Base-by-base conservation (phyloP, 2,888 invertebrate species). In the Macropis europaea region DNA sequence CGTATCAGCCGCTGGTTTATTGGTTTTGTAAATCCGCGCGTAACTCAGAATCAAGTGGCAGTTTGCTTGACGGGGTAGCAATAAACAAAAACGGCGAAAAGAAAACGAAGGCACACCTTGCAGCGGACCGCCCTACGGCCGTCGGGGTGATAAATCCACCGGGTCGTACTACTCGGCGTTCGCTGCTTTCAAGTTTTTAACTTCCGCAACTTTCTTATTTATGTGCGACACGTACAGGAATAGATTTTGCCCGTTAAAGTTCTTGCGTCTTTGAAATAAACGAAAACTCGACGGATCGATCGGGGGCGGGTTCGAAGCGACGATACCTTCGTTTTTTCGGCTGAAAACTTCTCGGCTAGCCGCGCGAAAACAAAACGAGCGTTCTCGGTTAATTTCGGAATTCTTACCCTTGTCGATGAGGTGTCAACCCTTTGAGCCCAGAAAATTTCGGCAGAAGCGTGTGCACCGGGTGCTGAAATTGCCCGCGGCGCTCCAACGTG, bases 151-250 rank as follows among this genome's bases (percentile, higher is more conserved):
- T 81, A 83, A 84, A 84, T 79, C 77, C 76, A 59, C 45, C 42
- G 45, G 57, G 42, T 53, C 34, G 52, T 38, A 22, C n/a, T n/a
- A n/a, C 54, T 34, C 53, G 56, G 59, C 62, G 53, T 54, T 59
- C 67, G 77, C 77, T 81, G 76, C 76, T 78, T 80, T 78, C 79
- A 64, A 85, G 74, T 86, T 88, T 79, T 85, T 87, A 87, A 87
- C 88, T 88, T 82, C 59, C 72, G 82, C 84, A 88, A 88, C 86
- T 89, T 89, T 83, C 87, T 87, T 89, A 89, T 89, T 89, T 88
- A 89, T 88, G 87, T 84, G 79, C 76, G 79, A 78, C 84, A 85
- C 82, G 83, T 81, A 81, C 75, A 81, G 84, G 83, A 88, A 88
- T 88, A 84, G 87, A 86, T 87, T 87, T 85, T 82, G 76, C 81